Conservation (phyloP, 2,113 vertebrate genomes). For the Stigmatopora argus region DNA sequence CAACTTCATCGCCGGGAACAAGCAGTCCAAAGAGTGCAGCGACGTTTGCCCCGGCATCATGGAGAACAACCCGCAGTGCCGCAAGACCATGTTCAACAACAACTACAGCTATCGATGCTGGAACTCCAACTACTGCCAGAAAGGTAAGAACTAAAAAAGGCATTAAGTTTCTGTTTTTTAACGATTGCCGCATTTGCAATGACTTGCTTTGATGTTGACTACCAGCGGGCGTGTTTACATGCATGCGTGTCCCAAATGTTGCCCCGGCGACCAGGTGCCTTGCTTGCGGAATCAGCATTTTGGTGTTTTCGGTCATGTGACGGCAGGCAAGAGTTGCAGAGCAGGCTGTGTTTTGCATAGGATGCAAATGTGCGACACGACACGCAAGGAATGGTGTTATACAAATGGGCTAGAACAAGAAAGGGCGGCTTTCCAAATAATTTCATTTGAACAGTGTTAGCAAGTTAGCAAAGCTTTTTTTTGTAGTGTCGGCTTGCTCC, state of each 20-base stretch:
- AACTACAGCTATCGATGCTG: conserved; percentile 95
- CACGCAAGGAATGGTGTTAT: background rate
- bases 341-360: conserved; percentile 17
- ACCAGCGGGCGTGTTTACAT: background rate
- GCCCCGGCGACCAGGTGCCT: conserved; percentile 55
- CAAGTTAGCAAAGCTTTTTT: no score
- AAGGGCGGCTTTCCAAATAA: no score
- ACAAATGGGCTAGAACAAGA: background rate
- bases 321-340: conserved; percentile 45
- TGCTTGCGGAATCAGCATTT: conserved; percentile 63
- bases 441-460: no score
- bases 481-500: no score
- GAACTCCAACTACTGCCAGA: conserved; percentile 94
- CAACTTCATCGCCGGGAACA: conserved; percentile 94
- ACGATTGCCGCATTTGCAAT: background rate
- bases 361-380: conserved; percentile 19
- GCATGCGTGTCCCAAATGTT: conserved; percentile 50
- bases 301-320: conserved; percentile 63
- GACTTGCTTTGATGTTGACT: background rate
- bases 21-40: conserved; percentile 90
- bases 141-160: conserved; percentile 76
- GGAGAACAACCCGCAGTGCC: conserved; percentile 82
- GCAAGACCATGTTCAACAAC: conserved; percentile 88
- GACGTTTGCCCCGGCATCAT: conserved; percentile 91
- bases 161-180: no score